phyloP scores from a whole-genome alignment of 2,113 vertebrate genomes.

The Brachyhypopomus occidentalis region DNA sequence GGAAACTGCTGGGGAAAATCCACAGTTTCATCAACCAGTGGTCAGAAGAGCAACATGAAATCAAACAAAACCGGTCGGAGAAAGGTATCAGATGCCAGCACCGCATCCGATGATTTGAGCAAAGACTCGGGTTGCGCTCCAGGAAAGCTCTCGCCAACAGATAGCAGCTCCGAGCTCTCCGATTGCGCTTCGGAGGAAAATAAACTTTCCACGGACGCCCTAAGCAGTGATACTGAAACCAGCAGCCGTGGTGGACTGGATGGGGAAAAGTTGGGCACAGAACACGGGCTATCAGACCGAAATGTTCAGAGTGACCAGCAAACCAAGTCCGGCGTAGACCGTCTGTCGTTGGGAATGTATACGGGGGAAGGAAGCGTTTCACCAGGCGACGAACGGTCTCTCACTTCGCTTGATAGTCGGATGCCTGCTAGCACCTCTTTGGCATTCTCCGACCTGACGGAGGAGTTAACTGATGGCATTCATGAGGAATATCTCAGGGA shows the following conservation, averaged over 20 bases:
- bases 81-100: slow-evolving; percentile 75
- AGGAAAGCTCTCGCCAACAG: slow-evolving; percentile 81
- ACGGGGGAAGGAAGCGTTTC: slow-evolving; percentile 74
- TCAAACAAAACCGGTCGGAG: slow-evolving; percentile 64
- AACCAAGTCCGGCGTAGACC: slow-evolving; percentile 63
- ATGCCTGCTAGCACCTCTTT: slow-evolving; percentile 89
- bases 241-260: slow-evolving; percentile 71
- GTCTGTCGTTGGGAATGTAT: slow-evolving; percentile 64
- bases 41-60: slow-evolving; percentile 57
- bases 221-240: slow-evolving; percentile 81
- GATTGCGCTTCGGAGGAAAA: slow-evolving; percentile 91
- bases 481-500: slow-evolving; percentile 88
- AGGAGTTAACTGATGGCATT: slow-evolving; percentile 89
- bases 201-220: slow-evolving; percentile 81
- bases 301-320: slow-evolving; percentile 36
- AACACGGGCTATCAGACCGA: slow-evolving; percentile 22
- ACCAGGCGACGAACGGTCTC: slow-evolving; percentile 82
- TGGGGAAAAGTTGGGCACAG: slow-evolving; percentile 63
- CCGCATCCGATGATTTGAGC: slow-evolving; percentile 72
- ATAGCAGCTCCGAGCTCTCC: slow-evolving; percentile 93
- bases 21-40: slow-evolving; percentile 20
- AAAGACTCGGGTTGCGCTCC: slow-evolving; percentile 75
- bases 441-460: slow-evolving; percentile 95
- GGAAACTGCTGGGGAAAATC: slow-evolving; percentile 63
- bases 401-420: slow-evolving; percentile 84